Evolutionary conservation across 1,140 invertebrate species (phyloP), one percentile per base, ranked within the genome.

Genomic region (Apis cerana): DNA sequence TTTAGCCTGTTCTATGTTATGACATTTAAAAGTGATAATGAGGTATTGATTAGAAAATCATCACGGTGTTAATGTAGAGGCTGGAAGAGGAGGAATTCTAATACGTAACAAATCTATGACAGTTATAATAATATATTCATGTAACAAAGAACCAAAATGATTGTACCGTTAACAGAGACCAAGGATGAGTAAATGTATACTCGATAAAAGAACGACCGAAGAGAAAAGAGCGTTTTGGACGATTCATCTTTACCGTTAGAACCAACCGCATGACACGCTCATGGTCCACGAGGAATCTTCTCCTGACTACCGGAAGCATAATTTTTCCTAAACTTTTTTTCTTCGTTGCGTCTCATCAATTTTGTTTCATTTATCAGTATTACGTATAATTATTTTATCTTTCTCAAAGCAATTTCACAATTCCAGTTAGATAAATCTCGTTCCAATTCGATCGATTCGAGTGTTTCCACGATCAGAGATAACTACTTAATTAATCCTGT

Each of bases 91-190:
- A 59, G 54, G 50, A 81, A 87, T 87, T 62, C 48, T 61, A 54
- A 33, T 48, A 75, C 64, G n/a, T 80, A 43, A 64, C 15, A 64
- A 77, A n/a, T 11, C 23, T 17, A 21, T 83, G 86, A 89, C 90
- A 91, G 85, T 91, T 90, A 89, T 83, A 88, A 90, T 91, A 92
- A 92, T 92, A 89, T 92, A 92, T 92, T 92, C 91, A 77, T 88
- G 86, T 89, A 87, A 85, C 85, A 86, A 91, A 91, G 52, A 86
- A 86, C 90, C 92, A 85, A 92, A 92, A 93, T 85, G 82, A 67
- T 17, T 89, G 83, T 92, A 92, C 92, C 92, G 92, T 93, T 93
- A 93, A 82, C 87, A 79, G 69, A 78, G 82, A 87, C 13, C 80
- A 77, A 89, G 82, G 87, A 92, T 89, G 87, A 89, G 83, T 90